Evolutionary conservation across 2,888 invertebrate genomes (phyloP), one percentile per base, ranked within the genome.

Genomic region (Anoncus sp.): DNA sequence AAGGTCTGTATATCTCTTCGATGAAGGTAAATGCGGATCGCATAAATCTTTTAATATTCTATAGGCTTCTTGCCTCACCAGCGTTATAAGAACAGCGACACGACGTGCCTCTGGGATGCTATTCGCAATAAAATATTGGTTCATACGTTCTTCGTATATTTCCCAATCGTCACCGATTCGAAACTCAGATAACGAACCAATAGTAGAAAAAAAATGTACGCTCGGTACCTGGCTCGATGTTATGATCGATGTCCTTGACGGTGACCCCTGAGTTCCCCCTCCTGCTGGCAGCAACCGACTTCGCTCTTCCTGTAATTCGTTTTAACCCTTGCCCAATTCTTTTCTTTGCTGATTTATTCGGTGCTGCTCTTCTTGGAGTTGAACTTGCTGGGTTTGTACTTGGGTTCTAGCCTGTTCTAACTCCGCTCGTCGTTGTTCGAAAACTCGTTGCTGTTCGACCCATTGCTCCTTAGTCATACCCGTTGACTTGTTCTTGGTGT

Each of bases 51-150:
- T 81, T 7, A 85, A 60, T 2, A 79, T 71, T 72, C 79, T 79
- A 51, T 82, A 83, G 3, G 80, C 83, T 7, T 79, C 75, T 51
- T 81, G 75, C 0, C 79, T 78, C 2, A 85, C 65, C 18, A 82
- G 65, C 1, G 82, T 82, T 55, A 83, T 60, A 24, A 82, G 69
- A 16, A 83, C 81, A 12, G 83, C 75, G 20, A 83, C 82, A 35
- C 59, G 63, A 14, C 81, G 79, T n/a, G 65, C 62, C 12, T 81
- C 70, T 27, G 77, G 45, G 7, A 83, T 81, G 57, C 73, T 81
- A 71, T 83, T 84, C 9, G 73, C 74, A 9, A 79, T 22, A 43
- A 84, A 81, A 67, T 81, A 83, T 63, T 77, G 74, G 9, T 79
- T 76, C 7, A 84, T 60, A 10, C 77, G 75, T 63, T 81, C 82